phyloP scores from a whole-genome alignment of 2,888 invertebrate species.

The Podotricha telesiphe region DNA sequence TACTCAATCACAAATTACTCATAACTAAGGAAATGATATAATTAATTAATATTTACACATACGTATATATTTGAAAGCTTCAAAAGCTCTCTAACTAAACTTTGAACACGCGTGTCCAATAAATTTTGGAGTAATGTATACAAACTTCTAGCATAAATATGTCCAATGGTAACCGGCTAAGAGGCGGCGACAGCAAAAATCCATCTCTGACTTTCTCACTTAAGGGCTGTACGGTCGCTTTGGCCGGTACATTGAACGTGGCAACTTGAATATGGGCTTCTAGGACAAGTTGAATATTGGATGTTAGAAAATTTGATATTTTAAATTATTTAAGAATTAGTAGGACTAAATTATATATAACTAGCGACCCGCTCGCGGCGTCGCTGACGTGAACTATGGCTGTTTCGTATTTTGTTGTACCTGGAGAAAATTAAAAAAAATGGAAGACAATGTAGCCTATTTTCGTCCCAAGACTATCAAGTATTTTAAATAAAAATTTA shows the following conservation, averaged over 20 bases:
- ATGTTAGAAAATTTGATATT: background rate
- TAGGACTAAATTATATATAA: no score
- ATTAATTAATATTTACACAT: no score
- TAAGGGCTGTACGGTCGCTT: constrained; percentile 80
- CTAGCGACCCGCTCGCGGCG: no score
- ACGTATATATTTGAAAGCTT: background rate
- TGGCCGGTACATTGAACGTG: constrained; percentile 55
- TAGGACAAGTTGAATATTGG: constrained; percentile 27
- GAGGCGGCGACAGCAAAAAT: constrained; percentile 78
- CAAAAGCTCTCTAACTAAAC: constrained; percentile 12
- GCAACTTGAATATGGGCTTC: constrained; percentile 48
- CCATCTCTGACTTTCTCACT: constrained; percentile 79
- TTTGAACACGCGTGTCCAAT: constrained; percentile 39
- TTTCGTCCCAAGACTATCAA: no score
- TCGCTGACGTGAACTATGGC: no score
- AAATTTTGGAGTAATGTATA: constrained; percentile 43
- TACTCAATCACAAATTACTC: no score
- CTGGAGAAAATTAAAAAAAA: no score
- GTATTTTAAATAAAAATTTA: no score
- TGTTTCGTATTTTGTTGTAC: no score
- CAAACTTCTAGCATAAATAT: constrained; percentile 66
- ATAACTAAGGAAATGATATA: no score
- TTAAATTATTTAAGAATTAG: no score
- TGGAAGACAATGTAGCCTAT: no score
- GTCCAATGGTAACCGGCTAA: constrained; percentile 73